phyloP scores from a whole-genome alignment of 2,113 vertebrate genomes.

The Nymphicus hollandicus region DNA sequence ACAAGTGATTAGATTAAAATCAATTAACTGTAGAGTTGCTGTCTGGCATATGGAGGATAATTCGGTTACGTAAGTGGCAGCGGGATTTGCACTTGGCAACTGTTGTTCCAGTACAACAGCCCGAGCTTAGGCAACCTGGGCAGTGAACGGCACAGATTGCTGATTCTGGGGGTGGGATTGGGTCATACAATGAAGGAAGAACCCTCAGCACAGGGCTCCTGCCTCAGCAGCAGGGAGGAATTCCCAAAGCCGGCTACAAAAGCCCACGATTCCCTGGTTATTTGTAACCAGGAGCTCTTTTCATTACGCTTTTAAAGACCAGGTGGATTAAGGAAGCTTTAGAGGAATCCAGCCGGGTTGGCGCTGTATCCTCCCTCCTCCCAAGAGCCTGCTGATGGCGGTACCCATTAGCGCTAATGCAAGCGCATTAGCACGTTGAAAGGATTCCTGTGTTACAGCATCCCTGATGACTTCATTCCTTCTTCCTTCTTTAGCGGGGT shows the following conservation, averaged over 20 bases:
- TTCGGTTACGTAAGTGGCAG: constrained; percentile 50
- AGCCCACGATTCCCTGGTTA: background rate
- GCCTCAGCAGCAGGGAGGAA: background rate
- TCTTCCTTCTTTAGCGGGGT: background rate
- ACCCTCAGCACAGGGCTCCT: background rate
- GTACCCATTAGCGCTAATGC: constrained; percentile 36
- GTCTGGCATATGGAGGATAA: constrained; percentile 56
- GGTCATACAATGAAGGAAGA: accelerated
- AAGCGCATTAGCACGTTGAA: background rate
- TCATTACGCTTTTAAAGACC: background rate
- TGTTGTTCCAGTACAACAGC: background rate
- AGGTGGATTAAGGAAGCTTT: constrained; percentile 31
- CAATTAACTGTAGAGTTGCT: constrained; percentile 59
- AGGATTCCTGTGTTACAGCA: background rate
- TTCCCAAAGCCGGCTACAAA: background rate
- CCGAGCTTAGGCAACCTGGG: background rate
- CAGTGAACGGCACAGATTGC: background rate
- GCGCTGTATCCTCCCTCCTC: background rate
- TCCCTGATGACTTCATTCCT: background rate
- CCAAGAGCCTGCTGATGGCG: background rate
- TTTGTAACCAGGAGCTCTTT: background rate
- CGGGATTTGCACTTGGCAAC: constrained; percentile 46
- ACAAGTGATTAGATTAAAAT: constrained; percentile 63
- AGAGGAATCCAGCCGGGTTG: background rate
- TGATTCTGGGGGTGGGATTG: background rate